Evolutionary conservation across 2,113 vertebrate species (phyloP).

Genomic region (Oreocharis arfaki): DNA sequence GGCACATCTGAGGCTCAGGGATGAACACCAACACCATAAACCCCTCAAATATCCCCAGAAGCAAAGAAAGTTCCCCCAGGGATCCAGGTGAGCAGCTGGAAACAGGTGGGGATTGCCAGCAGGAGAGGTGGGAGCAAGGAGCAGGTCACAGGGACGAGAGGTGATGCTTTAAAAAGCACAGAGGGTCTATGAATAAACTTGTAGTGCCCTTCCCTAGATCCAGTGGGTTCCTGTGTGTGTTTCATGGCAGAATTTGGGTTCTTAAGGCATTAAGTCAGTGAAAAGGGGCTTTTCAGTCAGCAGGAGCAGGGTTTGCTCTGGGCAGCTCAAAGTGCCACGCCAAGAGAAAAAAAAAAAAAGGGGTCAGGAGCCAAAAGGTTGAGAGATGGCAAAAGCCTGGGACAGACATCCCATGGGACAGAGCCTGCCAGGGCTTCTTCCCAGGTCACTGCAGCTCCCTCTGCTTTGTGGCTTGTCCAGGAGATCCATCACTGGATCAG

Average conservation of each 20-base stretch:
- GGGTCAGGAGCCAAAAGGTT: not conserved
- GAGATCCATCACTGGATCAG: not conserved
- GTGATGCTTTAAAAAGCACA: not conserved
- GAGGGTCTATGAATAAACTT: not conserved
- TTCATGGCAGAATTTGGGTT: not conserved
- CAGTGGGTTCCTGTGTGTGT: fast-evolving
- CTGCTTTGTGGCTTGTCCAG: not conserved
- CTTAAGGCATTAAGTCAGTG: fast-evolving
- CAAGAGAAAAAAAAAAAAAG: not conserved
- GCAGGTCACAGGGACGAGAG: fast-evolving
- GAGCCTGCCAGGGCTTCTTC: not conserved
- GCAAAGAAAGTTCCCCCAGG: not conserved
- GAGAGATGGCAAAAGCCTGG: not conserved
- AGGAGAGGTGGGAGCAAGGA: not conserved
- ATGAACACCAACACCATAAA: not conserved
- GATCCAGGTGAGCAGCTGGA: not conserved
- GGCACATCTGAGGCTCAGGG: not conserved
- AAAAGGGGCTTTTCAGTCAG: not conserved
- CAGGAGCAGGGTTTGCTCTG: not conserved
- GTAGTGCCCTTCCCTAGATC: not conserved
- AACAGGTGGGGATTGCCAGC: not conserved
- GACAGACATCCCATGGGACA: not conserved
- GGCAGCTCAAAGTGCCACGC: not conserved
- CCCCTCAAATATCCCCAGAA: not conserved
- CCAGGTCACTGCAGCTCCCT: not conserved